Evolutionary conservation across 2,888 invertebrate species (phyloP), one percentile per base, ranked within the genome.

Genomic region (Metacarcinus magister): DNA sequence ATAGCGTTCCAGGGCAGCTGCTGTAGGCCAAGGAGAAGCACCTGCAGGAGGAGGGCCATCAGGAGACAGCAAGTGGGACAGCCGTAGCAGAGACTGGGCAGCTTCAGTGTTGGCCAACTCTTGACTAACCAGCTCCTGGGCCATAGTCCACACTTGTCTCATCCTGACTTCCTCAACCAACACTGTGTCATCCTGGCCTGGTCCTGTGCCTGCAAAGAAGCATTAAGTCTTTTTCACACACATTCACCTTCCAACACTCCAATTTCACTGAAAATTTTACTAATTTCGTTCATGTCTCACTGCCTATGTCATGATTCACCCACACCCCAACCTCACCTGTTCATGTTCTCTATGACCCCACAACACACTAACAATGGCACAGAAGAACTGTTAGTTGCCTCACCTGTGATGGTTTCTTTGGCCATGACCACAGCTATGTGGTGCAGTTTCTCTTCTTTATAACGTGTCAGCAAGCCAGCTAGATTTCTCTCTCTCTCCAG

Each of bases 141-240:
- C 98, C 96, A 98, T 98, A 82, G 98, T 98, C 98, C 98, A 98
- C 7, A 98, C 98, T 97, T 98, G 98, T 54, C 98, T 98, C 39
- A 98, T 98, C 67, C 98, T 98, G 95, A 98, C 98, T 97, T 98
- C 98, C 97, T 98, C 98, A 46, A 97, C 94, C 92, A 95, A 97
- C 97, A 97, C 97, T 97, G 97, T 97, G 92, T 97, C 97, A 44
- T 97, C 97, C 96, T 97, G 97, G 75, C 97, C 96, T 95, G 97
- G 97, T 32, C 97, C 97, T 46, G 96, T 60, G 28, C 96, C 96
- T 94, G 93, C 28, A 39, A 43, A n/a, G n/a, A 87, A 16, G 19
- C 7, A 39, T 32, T 1, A 87, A 87, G 13, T 2, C 32, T 87
- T 32, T 87, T 13, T 39, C 87, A 87, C 39, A 87, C 39, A 39